Percentiles rank a stretch among this genome's conserved stretches.
These are phyloP conservation scores for Orius insidiosus DNA, from an alignment of 1,140 invertebrate species.

Conservation along the genomic window DNA sequence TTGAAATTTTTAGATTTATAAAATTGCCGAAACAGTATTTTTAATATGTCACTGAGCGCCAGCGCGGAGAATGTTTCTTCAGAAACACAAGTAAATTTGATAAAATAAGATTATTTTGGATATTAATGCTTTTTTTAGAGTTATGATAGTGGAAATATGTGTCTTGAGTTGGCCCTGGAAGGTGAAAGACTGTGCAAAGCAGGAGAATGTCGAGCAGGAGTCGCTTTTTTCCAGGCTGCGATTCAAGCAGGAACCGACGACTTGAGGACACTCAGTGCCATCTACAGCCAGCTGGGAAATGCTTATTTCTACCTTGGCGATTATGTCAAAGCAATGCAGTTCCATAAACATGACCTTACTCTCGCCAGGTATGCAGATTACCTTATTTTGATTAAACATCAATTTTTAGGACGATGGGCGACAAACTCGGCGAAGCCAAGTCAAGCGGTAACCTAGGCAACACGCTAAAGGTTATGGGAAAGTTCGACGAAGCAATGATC, in stretches of 20 bases:
- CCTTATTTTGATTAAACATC: too few relatives aligned
- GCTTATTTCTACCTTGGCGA: slow-evolving; percentile 97
- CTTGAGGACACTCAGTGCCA: slow-evolving; percentile 80
- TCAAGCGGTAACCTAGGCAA: slow-evolving; percentile 96
- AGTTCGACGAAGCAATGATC: slow-evolving; percentile 87
- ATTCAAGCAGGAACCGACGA: slow-evolving; percentile 85
- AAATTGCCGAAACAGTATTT: neutral
- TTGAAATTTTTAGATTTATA: neutral
- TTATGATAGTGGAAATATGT: slow-evolving; percentile 56
- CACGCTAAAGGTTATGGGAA: slow-evolving; percentile 94
- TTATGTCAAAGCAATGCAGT: slow-evolving; percentile 91
- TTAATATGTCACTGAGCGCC: slow-evolving; percentile 42
- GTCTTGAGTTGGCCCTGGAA: slow-evolving; percentile 81
- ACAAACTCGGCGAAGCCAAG: slow-evolving; percentile 90
- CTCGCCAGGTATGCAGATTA: slow-evolving; percentile 55
- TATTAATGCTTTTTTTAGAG: slow-evolving; percentile 26
- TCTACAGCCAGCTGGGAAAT: slow-evolving; percentile 95
- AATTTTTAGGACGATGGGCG: slow-evolving; percentile 60
- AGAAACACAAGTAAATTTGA: slow-evolving; percentile 12
- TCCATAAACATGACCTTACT: slow-evolving; percentile 88
- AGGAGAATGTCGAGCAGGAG: slow-evolving; percentile 86
- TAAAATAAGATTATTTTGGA: neutral
- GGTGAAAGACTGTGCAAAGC: slow-evolving; percentile 90
- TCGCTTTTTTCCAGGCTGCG: slow-evolving; percentile 90
- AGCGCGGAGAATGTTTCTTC: slow-evolving; percentile 41